Evolutionary conservation across 2,888 invertebrate genomes (phyloP).

Genomic region (Tenthredo livida): DNA sequence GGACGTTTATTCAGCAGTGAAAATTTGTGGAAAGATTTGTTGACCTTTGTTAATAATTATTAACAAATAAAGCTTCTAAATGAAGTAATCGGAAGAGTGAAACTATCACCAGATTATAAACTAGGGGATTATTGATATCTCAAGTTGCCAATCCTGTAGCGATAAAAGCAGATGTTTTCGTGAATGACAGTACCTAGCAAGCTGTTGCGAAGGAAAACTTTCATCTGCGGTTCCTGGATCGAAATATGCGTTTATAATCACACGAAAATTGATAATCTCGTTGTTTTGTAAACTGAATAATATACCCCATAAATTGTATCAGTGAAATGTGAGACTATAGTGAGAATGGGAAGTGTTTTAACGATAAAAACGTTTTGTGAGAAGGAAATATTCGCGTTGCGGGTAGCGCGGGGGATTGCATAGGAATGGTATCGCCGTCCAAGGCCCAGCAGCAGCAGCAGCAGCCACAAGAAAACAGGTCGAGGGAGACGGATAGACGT

Average conservation of each 20-base stretch:
- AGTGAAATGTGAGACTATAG: slow-evolving; percentile 34
- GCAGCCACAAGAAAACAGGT: slow-evolving; percentile 60
- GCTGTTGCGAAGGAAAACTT: slow-evolving; percentile 47
- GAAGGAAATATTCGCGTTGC: slow-evolving; percentile 63
- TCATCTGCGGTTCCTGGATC: slow-evolving; percentile 24
- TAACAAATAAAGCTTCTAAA: neutral
- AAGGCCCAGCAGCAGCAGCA: slow-evolving; percentile 74
- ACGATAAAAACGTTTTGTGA: slow-evolving; percentile 62
- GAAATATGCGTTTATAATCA: slow-evolving; percentile 26
- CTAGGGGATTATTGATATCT: slow-evolving; percentile 15
- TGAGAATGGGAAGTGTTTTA: slow-evolving; percentile 69
- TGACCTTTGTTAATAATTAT: neutral
- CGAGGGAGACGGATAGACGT: slow-evolving; percentile 54
- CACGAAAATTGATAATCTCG: neutral
- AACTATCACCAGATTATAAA: neutral
- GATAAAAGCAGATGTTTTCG: slow-evolving; percentile 43
- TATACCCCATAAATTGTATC: neutral
- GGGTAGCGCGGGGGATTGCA: slow-evolving; percentile 68
- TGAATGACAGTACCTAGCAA: slow-evolving; percentile 40
- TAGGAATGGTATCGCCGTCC: slow-evolving; percentile 79
- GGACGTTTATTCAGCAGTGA: neutral
- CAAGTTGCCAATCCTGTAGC: slow-evolving; percentile 11
- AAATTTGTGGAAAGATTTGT: neutral
- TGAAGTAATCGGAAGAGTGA: neutral
- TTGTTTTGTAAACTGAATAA: slow-evolving; percentile 4